Conservation (phyloP, 2,113 vertebrate genomes). For the Bujurquina vittata region DNA sequence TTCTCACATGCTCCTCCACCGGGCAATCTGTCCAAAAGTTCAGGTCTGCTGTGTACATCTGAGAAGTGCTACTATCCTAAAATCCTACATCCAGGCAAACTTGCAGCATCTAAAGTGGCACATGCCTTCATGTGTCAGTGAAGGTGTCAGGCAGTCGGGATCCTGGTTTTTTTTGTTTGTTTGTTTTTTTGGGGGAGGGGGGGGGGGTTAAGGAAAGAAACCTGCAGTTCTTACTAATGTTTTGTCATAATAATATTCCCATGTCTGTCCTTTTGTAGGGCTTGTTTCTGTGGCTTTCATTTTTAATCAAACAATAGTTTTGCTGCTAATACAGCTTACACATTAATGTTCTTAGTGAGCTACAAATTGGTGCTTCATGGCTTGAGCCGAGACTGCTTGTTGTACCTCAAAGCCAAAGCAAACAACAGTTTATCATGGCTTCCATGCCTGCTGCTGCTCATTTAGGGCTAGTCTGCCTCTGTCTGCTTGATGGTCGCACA, state of each 20-base stretch:
- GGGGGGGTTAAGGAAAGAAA: background rate
- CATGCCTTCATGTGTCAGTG: background rate
- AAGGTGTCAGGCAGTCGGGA: background rate
- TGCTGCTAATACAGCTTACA: background rate
- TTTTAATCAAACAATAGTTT: background rate
- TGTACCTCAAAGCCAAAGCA: background rate
- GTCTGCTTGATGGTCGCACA: background rate
- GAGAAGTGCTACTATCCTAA: background rate
- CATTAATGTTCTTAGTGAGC: background rate
- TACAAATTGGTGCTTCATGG: background rate
- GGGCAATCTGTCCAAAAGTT: background rate
- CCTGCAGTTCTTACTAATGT: background rate
- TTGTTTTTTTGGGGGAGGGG: no score
- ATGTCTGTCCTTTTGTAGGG: background rate
- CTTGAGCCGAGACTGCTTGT: no score
- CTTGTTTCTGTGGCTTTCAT: background rate
- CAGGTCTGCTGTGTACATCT: background rate
- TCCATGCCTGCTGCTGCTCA: background rate
- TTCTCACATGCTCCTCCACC: background rate
- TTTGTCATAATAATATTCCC: background rate
- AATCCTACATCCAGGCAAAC: background rate
- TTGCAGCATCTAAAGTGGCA: background rate
- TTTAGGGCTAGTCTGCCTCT: background rate
- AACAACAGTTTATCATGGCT: rapidly evolving
- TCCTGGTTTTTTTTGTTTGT: background rate